Percentiles rank a stretch among this genome's conserved stretches.
Conservation (phyloP, 2,797 vertebrate genomes). For the Phrynocephalus vlangalii region DNA sequence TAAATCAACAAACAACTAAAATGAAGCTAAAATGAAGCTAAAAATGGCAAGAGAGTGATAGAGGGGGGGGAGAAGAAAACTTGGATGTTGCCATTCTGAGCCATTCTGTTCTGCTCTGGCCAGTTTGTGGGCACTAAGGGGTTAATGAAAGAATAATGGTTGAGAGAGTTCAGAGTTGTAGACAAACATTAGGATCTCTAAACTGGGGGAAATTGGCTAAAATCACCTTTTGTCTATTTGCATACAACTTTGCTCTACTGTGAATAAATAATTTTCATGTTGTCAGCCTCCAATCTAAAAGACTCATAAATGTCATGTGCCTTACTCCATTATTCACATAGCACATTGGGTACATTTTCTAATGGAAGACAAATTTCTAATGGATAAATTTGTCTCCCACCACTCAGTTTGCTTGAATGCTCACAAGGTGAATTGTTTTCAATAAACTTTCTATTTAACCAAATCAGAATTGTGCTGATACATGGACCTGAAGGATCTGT, state of each 20-base stretch:
- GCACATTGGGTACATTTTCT: background rate
- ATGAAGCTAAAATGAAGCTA: too few relatives aligned
- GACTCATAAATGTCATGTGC: slow-evolving; percentile 1
- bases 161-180: too few relatives aligned
- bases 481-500: background rate
- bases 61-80: too few relatives aligned
- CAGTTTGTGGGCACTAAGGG: too few relatives aligned
- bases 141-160: too few relatives aligned
- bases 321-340: background rate
- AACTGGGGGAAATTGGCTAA: slow-evolving; percentile 9
- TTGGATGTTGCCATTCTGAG: too few relatives aligned
- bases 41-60: too few relatives aligned
- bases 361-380: background rate
- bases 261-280: background rate
- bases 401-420: background rate
- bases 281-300: background rate
- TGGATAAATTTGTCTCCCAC: background rate
- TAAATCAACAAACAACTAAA: too few relatives aligned
- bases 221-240: slow-evolving; percentile 55
- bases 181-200: background rate
- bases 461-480: background rate
- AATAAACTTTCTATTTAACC: slow-evolving; percentile 9
- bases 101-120: too few relatives aligned
- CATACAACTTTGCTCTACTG: background rate
- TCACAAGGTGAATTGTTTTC: slow-evolving; percentile 26